Evolutionary conservation across 1,140 invertebrate genomes (phyloP).

Genomic region (Brachionus plicatilis): DNA sequence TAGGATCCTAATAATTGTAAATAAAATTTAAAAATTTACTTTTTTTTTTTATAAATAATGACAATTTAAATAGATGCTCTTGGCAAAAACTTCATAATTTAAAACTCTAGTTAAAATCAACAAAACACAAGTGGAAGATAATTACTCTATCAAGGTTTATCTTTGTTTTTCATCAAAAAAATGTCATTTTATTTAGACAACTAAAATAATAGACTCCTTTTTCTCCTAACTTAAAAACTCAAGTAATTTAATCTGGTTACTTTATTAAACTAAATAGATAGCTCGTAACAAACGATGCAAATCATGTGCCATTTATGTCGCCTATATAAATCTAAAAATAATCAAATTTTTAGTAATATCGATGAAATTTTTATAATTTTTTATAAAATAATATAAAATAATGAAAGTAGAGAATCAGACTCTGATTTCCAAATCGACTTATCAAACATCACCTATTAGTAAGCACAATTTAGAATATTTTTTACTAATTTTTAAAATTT

Average conservation of each 20-base stretch:
- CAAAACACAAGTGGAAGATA: neutral
- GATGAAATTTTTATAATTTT: neutral
- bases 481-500: neutral
- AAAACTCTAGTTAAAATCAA: neutral
- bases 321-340: neutral
- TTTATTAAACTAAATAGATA: neutral
- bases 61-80: neutral
- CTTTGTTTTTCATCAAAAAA: neutral
- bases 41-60: neutral
- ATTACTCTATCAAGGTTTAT: neutral
- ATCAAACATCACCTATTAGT: neutral
- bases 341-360: neutral
- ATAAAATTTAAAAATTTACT: neutral
- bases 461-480: neutral
- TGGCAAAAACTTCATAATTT: neutral
- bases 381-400: neutral
- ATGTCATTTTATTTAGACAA: neutral
- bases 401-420: neutral
- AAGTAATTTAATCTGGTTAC: neutral
- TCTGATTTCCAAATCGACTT: neutral
- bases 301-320: neutral
- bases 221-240: neutral
- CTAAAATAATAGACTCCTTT: neutral
- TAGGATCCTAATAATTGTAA: no score
- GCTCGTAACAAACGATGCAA: slow-evolving; percentile 4